phyloP scores from a whole-genome alignment of 2,888 invertebrate genomes.

The Cistogaster globosa region DNA sequence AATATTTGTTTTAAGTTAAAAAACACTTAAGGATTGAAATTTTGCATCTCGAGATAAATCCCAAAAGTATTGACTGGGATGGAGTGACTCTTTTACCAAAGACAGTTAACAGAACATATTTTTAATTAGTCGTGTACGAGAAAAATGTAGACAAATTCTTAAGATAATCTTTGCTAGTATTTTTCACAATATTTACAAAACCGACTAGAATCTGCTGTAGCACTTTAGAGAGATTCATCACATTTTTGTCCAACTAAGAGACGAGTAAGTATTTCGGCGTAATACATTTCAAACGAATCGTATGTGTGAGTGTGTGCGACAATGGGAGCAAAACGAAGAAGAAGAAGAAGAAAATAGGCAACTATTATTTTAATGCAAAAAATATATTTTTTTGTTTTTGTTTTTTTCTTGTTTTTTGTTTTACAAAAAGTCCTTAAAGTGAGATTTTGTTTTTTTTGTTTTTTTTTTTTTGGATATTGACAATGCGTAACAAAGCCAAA shows the following conservation, averaged over 20 bases:
- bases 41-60: slow-evolving; percentile 24
- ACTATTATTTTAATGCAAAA: slow-evolving; percentile 38
- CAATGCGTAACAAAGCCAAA: slow-evolving; percentile 73
- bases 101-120: slow-evolving; percentile 61
- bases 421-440: slow-evolving; percentile 36
- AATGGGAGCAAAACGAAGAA: not conserved
- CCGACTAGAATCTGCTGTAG: slow-evolving; percentile 22
- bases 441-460: slow-evolving; percentile 19
- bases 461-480: slow-evolving; percentile 50
- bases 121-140: slow-evolving; percentile 68
- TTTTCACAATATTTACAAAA: slow-evolving; percentile 21
- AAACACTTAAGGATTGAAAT: slow-evolving; percentile 45
- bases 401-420: too few relatives aligned
- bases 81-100: slow-evolving; percentile 9
- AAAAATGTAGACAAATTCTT: slow-evolving; percentile 70
- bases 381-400: not conserved
- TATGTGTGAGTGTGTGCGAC: not conserved
- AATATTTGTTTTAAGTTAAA: slow-evolving; percentile 48
- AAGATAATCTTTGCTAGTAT: slow-evolving; percentile 65
- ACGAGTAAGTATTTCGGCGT: slow-evolving; percentile 21
- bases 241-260: slow-evolving; percentile 44
- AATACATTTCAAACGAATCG: slow-evolving; percentile 12
- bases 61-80: not conserved
- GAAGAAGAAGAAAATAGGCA: not conserved
- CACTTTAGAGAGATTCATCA: slow-evolving; percentile 59